Base-by-base conservation (phyloP, 2,113 vertebrate genomes). In the Trichomycterus rosablanca region DNA sequence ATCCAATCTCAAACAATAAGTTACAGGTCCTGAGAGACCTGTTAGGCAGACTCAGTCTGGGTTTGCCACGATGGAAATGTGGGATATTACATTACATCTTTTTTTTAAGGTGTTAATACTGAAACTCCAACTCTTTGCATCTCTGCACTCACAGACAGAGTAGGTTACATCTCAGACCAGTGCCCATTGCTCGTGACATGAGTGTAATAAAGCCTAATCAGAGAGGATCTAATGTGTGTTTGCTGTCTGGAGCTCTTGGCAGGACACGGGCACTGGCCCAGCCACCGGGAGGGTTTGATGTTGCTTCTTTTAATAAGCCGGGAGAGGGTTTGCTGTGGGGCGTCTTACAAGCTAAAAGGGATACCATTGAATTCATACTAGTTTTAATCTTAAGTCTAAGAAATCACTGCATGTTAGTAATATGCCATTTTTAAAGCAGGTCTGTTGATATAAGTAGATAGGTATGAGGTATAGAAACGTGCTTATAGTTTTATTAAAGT, bases 1-100 rank as follows among this genome's bases (percentile, higher is more conserved):
- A 85, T 80, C 68, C 79, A 78, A 84, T 79, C 77, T 83, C 63
- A 53, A 63, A 80, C 81, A 75, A 85, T 84, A 82, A 79, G 74
- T 87, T 84, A 87, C 70, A 78, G 75, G 76, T 67, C 82, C 72
- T 74, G 66, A 7, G 84, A 82, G 84, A 80, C 72, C 79, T 72
- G 82, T 84, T 73, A 84, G 74, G 76, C 75, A 68, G 71, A 74
- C 74, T 56, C 67, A 49, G 80, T 83, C 83, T 86, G 83, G 77
- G 74, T 71, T 52, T 56, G 72, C 49, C 76, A 83, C 73, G 75
- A 76, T 79, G 72, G 72, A 81, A 81, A 79, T 50, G 74, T 55
- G 66, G 59, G 39, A 61, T 61, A 66, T 80, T 66, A 14, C 58
- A 69, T 55, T 59, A 70, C 18, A 32, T 35, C 56, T 54, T 63